A percentile compares a stretch with the other conserved stretches of the same genome.
These are phyloP conservation scores for Lamellibrachia luymesi DNA, from an alignment of 1,140 invertebrate species.

Conservation along the genomic window DNA sequence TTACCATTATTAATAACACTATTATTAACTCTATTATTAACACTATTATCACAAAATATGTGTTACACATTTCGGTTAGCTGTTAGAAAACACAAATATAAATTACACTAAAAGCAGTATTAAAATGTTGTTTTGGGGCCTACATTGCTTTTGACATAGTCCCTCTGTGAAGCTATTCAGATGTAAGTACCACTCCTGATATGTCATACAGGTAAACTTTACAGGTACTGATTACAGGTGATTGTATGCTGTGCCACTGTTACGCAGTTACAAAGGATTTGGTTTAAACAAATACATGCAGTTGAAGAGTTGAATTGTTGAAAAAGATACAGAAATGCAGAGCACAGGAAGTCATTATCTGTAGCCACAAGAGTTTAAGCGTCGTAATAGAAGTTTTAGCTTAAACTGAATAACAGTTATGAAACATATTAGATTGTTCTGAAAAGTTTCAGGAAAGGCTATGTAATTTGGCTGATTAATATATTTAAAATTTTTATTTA, in stretches of 20 bases:
- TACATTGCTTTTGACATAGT: not conserved
- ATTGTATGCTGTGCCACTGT: not conserved
- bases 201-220: not conserved
- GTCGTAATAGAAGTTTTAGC: not conserved
- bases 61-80: not conserved
- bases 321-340: not conserved
- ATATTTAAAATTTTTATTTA: not conserved
- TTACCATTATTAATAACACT: not conserved
- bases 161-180: not conserved
- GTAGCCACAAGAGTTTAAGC: not conserved
- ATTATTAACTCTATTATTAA: not conserved
- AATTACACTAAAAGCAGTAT: not conserved
- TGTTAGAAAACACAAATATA: not conserved
- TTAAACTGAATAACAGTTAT: not conserved
- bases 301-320: not conserved
- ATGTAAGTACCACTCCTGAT: conserved; percentile 8
- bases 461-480: not conserved
- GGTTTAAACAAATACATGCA: not conserved
- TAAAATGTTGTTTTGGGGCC: not conserved
- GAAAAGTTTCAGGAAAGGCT: not conserved
- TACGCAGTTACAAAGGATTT: not conserved
- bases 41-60: not conserved
- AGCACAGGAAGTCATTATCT: not conserved
- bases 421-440: not conserved
- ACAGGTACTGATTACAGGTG: not conserved